Conservation (phyloP, 2,888 invertebrate species). For the Periphyllus acericola region DNA sequence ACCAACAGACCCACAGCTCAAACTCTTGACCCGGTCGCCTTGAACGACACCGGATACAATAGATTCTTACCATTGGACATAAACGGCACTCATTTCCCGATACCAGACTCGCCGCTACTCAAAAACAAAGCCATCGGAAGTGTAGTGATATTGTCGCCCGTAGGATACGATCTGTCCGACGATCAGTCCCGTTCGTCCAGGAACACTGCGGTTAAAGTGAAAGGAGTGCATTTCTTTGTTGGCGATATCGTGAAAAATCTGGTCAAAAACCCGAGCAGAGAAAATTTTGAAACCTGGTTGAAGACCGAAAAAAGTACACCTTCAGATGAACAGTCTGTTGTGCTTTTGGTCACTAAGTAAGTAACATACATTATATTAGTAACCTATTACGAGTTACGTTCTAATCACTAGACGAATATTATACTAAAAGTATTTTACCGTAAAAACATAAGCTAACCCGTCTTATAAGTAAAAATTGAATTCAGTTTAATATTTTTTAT, state of each 20-base stretch:
- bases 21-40: constrained; percentile 76
- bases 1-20: constrained; percentile 68
- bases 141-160: constrained; percentile 86
- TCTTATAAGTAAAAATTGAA: neutral
- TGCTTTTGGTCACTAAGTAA: constrained; percentile 84
- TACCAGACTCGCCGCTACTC: constrained; percentile 81
- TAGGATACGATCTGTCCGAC: constrained; percentile 73
- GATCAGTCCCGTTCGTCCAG: constrained; percentile 68
- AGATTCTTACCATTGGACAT: constrained; percentile 86
- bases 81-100: constrained; percentile 84
- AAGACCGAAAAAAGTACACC: constrained; percentile 80
- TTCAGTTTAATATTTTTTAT: neutral
- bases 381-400: neutral
- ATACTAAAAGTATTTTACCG: too few species aligned
- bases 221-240: constrained; percentile 78
- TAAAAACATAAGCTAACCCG: neutral
- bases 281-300: constrained; percentile 84
- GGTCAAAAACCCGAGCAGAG: constrained; percentile 78
- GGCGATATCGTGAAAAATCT: constrained; percentile 81
- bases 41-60: constrained; percentile 79
- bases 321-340: constrained; percentile 81
- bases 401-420: neutral
- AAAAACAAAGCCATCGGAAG: constrained; percentile 82
- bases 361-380: constrained; percentile 66
- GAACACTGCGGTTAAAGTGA: constrained; percentile 73